Evolutionary conservation across 1,140 invertebrate genomes (phyloP).

Genomic region (Conus betulinus): DNA sequence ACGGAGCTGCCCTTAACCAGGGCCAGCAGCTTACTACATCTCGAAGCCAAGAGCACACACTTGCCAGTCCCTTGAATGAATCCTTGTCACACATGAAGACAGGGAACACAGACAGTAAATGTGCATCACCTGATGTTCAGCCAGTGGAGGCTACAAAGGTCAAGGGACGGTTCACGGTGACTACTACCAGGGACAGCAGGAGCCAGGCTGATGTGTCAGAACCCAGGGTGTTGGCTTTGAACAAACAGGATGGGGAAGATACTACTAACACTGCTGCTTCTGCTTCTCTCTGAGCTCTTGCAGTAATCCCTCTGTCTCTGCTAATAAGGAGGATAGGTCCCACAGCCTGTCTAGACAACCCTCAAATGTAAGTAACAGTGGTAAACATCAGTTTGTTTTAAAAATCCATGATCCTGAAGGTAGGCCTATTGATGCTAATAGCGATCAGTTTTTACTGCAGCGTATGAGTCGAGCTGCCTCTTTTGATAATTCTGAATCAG

Average conservation of each 20-base stretch:
- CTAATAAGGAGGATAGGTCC: conserved; percentile 40
- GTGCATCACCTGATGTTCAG: neutral
- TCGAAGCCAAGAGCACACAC: neutral
- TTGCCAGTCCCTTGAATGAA: neutral
- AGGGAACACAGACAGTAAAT: neutral
- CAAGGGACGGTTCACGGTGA: conserved; percentile 53
- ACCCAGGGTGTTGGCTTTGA: neutral
- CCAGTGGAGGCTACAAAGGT: conserved; percentile 14
- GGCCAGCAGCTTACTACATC: neutral
- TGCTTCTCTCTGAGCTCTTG: conserved; percentile 33
- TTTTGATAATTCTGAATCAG: neutral
- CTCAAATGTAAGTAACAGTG: conserved; percentile 26
- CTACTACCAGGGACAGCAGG: conserved; percentile 39
- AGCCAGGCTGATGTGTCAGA: conserved; percentile 30
- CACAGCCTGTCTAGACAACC: conserved; percentile 32
- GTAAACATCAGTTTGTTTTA: conserved; percentile 8
- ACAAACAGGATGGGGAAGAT: conserved; percentile 34
- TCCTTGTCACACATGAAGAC: neutral
- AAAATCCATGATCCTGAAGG: conserved; percentile 22
- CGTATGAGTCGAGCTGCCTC: conserved; percentile 34
- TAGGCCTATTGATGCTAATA: conserved; percentile 10
- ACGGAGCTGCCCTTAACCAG: conserved; percentile 28
- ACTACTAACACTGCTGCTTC: conserved; percentile 40
- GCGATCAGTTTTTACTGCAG: neutral
- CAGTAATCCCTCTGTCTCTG: conserved; percentile 34